Evolutionary conservation across 2,888 invertebrate species (phyloP).

Genomic region (Drosophila falleni): DNA sequence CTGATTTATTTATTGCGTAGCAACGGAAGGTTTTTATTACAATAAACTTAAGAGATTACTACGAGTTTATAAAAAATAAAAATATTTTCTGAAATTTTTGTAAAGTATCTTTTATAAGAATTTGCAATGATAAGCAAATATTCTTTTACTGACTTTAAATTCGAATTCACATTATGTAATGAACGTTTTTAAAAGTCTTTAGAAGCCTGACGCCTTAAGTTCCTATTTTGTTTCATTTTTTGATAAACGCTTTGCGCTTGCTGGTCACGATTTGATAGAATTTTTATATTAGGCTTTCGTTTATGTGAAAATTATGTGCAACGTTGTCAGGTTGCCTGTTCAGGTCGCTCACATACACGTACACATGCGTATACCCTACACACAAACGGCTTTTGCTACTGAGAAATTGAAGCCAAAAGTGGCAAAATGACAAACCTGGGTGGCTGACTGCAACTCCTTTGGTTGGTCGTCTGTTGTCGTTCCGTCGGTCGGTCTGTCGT

Average conservation of each 20-base stretch:
- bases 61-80: not conserved
- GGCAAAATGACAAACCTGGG: conserved; percentile 76
- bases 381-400: conserved; percentile 36
- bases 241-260: conserved; percentile 61
- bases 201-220: conserved; percentile 8
- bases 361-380: not conserved
- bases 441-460: conserved; percentile 37
- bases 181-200: conserved; percentile 6
- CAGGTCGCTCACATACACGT: conserved; percentile 12
- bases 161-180: not conserved
- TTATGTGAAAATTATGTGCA: conserved; percentile 83
- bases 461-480: not conserved
- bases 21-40: conserved; percentile 4
- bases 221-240: conserved; percentile 20
- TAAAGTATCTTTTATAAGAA: not conserved
- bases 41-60: not conserved
- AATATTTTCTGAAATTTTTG: not conserved
- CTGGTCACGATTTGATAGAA: conserved; percentile 78
- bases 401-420: conserved; percentile 59
- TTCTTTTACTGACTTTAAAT: not conserved
- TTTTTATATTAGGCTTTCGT: conserved; percentile 83
- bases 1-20: conserved; percentile 68
- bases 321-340: conserved; percentile 40
- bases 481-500: not conserved
- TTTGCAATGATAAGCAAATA: not conserved